Conservation (phyloP, 92 coral and sea anemone genomes). For the Porites divaricata region DNA sequence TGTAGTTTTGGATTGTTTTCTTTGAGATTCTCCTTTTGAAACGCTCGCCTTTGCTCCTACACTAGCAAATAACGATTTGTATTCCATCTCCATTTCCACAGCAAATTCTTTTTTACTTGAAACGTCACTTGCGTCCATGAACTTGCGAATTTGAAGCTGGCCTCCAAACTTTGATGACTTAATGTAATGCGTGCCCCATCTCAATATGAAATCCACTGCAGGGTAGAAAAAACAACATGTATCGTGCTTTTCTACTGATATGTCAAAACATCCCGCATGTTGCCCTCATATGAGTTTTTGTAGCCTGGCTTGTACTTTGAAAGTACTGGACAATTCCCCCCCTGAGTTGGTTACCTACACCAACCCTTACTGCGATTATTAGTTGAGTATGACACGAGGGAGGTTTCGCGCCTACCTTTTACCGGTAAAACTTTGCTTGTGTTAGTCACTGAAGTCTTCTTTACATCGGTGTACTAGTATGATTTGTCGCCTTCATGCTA, state of each 20-base stretch:
- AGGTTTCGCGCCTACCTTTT: too few species aligned
- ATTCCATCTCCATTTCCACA: constrained; percentile 34
- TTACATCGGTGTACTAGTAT: too few species aligned
- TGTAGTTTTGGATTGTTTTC: constrained; percentile 1
- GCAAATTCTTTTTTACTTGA: constrained; percentile 41
- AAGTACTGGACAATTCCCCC: too few species aligned
- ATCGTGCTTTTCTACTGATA: not conserved
- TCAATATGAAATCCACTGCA: constrained; percentile 6
- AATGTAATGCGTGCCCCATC: constrained; percentile 49
- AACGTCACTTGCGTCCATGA: constrained; percentile 9
- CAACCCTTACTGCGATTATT: too few species aligned
- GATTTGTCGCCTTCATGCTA: too few species aligned
- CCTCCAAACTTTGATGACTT: constrained; percentile 60
- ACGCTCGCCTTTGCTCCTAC: constrained; percentile 31
- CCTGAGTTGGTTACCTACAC: too few species aligned
- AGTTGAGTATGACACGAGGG: too few species aligned
- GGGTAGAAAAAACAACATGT: not conserved
- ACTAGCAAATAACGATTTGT: constrained; percentile 46
- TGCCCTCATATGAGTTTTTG: too few species aligned
- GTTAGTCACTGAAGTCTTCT: too few species aligned
- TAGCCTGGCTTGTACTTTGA: too few species aligned
- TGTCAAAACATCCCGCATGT: too few species aligned
- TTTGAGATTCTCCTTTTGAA: not conserved
- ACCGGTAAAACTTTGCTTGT: too few species aligned
- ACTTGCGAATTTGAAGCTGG: constrained; percentile 43